phyloP scores from a whole-genome alignment of 1,140 invertebrate species.

The Drosophila parvula region DNA sequence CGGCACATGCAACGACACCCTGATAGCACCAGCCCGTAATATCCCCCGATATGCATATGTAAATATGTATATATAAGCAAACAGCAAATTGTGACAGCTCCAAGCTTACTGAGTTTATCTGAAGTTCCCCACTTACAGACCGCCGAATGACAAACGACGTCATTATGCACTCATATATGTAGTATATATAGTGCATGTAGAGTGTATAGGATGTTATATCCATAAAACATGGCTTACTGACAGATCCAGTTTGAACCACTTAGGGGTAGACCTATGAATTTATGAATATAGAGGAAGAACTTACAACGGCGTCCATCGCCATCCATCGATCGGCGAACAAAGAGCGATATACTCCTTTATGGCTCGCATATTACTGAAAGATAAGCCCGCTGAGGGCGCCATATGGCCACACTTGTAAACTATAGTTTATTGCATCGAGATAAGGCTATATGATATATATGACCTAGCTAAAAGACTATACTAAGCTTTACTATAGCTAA shows the following conservation, averaged over 20 bases:
- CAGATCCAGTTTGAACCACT: conserved; percentile 25
- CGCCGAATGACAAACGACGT: conserved; percentile 11
- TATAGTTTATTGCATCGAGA: not conserved
- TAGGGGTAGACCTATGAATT: conserved; percentile 15
- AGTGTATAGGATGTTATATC: conserved; percentile 5
- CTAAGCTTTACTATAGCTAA: not conserved
- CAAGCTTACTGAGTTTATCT: conserved; percentile 34
- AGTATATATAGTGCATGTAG: not conserved
- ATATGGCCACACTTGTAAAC: not conserved
- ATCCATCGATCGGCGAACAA: conserved; percentile 18
- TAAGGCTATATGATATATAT: not conserved
- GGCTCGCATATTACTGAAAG: not conserved
- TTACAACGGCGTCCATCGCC: conserved; percentile 1
- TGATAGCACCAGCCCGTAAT: conserved; percentile 12
- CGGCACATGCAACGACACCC: conserved; percentile 26
- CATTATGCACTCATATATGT: not conserved
- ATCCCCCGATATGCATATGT: conserved; percentile 14
- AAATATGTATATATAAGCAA: conserved; percentile 1
- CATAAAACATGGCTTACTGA: conserved; percentile 25
- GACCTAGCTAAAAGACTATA: conserved; percentile 2
- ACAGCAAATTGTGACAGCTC: conserved; percentile 19
- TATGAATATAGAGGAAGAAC: conserved; percentile 19
- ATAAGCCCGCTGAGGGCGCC: not conserved
- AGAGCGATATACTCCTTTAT: conserved; percentile 20
- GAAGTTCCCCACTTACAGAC: conserved; percentile 36